Evolutionary conservation across 2,888 invertebrate genomes (phyloP), one percentile per base, ranked within the genome.

Genomic region (Coremacera marginata): DNA sequence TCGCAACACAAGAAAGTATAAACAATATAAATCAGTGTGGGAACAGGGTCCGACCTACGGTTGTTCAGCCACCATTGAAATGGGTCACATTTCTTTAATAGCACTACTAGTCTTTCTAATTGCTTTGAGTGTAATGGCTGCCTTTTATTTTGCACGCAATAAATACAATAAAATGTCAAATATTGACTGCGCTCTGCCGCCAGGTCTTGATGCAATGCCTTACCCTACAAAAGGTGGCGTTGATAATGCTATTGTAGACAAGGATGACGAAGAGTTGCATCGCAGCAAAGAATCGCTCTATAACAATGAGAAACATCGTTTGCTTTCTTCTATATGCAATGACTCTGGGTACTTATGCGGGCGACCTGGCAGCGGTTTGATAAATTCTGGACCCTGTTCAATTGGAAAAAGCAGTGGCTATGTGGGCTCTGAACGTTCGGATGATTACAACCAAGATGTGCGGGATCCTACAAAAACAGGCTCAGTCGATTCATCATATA

Each of bases 81-180:
- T 78, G 7, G 78, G 79, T 70, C 73, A 72, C 16, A 72, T 80
- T 16, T 80, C 81, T 2, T 77, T 77, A 44, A 55, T 82, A 68
- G 77, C 80, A 8, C 67, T 82, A 11, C 67, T 82, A 14, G 80
- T 82, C 7, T 73, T 83, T 5, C 65, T 81, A 5, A 71, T 79
- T 16, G 79, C 81, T 3, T 25, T 81, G 8, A 77, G 77, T 7
- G 73, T 81, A 9, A 77, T 84, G 63, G 75, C 78, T 2, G 79
- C 82, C 0, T 79, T 80, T 70, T 81, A 83, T 31, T 81, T 83
- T 5, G 79, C 78, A 9, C 81, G 80, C 25, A 81, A 82, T 22
- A 83, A 84, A 74, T 82, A 82, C 57, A 80, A 81, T 22, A 80
- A 81, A 78, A 85, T 85, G 84, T 81, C 83, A n/a, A 82, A 84